These are phyloP conservation scores for Abscondita cerata DNA, from an alignment of 2,888 invertebrate species.

Conservation along the genomic window DNA sequence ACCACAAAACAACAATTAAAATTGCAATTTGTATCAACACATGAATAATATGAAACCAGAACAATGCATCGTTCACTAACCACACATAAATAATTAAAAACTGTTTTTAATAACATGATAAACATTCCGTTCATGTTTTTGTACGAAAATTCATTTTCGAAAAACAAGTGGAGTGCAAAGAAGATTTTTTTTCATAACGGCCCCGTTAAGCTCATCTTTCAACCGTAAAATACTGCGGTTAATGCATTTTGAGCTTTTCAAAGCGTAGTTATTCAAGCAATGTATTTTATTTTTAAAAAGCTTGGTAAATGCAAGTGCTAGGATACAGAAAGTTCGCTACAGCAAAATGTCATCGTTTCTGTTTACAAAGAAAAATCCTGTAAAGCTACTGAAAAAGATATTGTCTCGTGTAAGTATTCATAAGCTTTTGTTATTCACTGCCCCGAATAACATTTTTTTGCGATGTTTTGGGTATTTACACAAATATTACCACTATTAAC, in stretches of 20 bases:
- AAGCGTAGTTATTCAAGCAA: conserved; percentile 15
- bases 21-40: no score
- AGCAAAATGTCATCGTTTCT: not conserved
- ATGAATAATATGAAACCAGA: no score
- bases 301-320: not conserved
- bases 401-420: not conserved
- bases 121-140: conserved; percentile 1
- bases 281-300: conserved; percentile 7
- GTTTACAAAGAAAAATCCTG: not conserved
- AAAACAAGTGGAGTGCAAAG: conserved; percentile 12
- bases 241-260: conserved; percentile 21
- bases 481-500: no score
- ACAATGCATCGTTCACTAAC: no score
- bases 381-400: not conserved
- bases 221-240: conserved; percentile 15
- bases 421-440: not conserved
- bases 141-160: conserved; percentile 4
- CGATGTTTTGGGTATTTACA: no score
- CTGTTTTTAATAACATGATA: no score
- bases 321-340: conserved; percentile 12
- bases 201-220: conserved; percentile 20
- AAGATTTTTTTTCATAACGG: conserved; percentile 22
- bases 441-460: not conserved
- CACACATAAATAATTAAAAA: no score
- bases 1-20: no score